These are phyloP conservation scores for Plecotus auritus DNA, from an alignment of 2,113 vertebrate species.

Conservation along the genomic window DNA sequence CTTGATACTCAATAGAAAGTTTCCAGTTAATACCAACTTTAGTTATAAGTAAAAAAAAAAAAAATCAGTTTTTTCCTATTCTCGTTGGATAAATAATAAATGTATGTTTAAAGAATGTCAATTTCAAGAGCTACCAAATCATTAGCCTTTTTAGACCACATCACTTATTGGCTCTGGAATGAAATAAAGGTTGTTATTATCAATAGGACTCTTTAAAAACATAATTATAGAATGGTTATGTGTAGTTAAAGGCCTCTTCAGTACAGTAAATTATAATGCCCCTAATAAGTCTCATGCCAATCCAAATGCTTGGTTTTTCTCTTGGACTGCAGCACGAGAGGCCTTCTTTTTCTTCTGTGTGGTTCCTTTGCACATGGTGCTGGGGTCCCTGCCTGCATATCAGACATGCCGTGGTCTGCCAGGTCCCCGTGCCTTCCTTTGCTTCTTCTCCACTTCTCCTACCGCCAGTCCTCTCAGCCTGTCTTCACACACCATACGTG, in stretches of 20 bases:
- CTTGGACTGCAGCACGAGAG: not conserved
- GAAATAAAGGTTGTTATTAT: not conserved
- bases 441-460: not conserved
- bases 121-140: not conserved
- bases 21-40: not conserved
- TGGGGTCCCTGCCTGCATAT: fast-evolving
- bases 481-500: not conserved
- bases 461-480: fast-evolving
- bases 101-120: not conserved
- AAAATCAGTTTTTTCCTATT: not conserved
- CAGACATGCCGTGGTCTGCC: not conserved
- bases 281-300: no score
- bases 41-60: not conserved
- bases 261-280: not conserved
- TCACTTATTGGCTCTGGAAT: not conserved
- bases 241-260: not conserved
- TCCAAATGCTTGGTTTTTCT: not conserved
- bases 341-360: not conserved
- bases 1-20: not conserved
- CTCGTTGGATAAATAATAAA: not conserved
- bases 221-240: not conserved
- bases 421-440: not conserved
- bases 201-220: not conserved
- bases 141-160: not conserved
- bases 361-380: not conserved